A percentile compares a stretch with the other conserved stretches of the same genome.
These are phyloP conservation scores for Panopea generosa DNA, from an alignment of 2,888 invertebrate species.

Conservation along the genomic window DNA sequence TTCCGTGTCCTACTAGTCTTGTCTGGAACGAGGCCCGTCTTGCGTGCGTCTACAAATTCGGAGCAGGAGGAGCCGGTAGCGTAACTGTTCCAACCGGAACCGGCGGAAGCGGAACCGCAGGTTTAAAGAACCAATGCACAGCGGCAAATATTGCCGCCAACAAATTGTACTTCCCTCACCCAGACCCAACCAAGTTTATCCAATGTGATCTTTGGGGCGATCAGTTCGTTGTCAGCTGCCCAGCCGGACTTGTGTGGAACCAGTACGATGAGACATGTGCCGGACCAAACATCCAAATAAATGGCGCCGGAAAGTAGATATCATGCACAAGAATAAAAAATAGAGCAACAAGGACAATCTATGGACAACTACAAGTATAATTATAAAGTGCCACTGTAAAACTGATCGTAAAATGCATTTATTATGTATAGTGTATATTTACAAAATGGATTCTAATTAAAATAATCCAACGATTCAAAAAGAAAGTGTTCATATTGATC, in stretches of 20 bases:
- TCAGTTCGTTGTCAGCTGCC: constrained; percentile 70
- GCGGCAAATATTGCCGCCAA: constrained; percentile 45
- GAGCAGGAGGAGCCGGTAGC: constrained; percentile 5
- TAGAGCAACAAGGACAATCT: too few species aligned
- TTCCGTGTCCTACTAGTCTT: constrained; percentile 68
- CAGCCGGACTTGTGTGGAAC: constrained; percentile 75
- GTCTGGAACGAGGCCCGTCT: constrained; percentile 74
- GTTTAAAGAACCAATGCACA: constrained; percentile 57
- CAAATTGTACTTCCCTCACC: constrained; percentile 71
- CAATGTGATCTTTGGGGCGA: constrained; percentile 76
- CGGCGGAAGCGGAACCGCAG: constrained; percentile 17
- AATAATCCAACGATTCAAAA: too few species aligned
- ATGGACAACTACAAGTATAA: too few species aligned
- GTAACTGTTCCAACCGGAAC: too few species aligned
- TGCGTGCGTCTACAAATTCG: constrained; percentile 69
- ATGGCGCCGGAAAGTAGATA: constrained; percentile 9
- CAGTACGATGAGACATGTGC: constrained; percentile 71
- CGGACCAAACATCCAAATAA: constrained; percentile 45
- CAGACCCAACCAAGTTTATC: constrained; percentile 74
- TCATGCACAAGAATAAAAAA: too few species aligned
- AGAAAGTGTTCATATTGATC: too few species aligned
- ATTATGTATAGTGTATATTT: too few species aligned
- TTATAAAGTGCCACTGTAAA: too few species aligned
- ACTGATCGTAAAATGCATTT: too few species aligned
- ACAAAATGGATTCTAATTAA: too few species aligned